Percentiles rank a stretch among this genome's conserved stretches.
Conservation (phyloP, 2,113 vertebrate species). For the Odontophorus gujanensis region DNA sequence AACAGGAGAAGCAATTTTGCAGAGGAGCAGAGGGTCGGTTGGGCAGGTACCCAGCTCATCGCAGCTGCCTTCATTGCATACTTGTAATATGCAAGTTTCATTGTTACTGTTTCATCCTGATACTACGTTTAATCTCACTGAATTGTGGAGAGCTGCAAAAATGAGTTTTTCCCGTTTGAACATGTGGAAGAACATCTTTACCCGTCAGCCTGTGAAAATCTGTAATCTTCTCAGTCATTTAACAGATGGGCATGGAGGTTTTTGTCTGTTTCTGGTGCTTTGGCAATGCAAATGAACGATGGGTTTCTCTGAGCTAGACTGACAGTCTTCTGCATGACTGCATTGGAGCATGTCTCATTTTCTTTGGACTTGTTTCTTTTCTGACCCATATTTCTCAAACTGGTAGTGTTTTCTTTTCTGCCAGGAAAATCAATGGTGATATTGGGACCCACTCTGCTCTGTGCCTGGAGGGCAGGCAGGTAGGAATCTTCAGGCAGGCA, state of each 20-base stretch:
- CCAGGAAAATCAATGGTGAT: neutral
- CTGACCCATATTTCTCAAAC: neutral
- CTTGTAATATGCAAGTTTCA: neutral
- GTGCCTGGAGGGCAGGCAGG: neutral
- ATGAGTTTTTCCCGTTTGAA: neutral
- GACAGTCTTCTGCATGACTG: neutral
- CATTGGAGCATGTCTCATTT: neutral
- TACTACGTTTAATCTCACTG: neutral
- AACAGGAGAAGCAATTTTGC: neutral
- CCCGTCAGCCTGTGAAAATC: neutral
- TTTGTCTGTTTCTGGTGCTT: neutral
- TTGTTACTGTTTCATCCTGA: neutral
- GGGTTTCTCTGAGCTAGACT: neutral
- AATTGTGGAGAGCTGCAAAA: neutral
- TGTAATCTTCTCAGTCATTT: neutral
- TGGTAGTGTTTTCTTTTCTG: neutral
- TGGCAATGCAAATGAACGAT: neutral
- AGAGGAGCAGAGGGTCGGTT: neutral
- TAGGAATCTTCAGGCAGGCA: neutral
- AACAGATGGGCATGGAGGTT: rapidly evolving
- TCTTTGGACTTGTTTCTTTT: neutral
- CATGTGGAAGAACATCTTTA: neutral
- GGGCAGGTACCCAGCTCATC: neutral
- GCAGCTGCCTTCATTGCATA: neutral
- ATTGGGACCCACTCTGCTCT: neutral